Base-by-base conservation (phyloP, 2,113 vertebrate genomes). In the Elgaria multicarinata region DNA sequence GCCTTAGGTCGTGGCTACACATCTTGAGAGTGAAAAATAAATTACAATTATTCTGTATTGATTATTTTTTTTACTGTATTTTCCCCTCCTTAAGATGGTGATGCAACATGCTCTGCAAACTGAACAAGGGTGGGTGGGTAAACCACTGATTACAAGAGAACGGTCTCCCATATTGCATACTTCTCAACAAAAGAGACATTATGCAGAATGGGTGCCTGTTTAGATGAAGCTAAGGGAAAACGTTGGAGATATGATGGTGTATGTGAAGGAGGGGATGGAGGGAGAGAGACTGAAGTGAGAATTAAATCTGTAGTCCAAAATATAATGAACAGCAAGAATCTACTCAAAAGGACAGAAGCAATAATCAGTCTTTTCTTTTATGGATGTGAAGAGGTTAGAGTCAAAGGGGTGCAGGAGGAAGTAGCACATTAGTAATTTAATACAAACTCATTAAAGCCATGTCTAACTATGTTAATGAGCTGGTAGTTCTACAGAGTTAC, bases 371-470 rank as follows among this genome's bases (percentile, higher is more conserved):
- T 95, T 87, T 91, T 91, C 91, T 90, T 89, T 92, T 93, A 95
- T 86, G 89, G 3, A 94, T 92, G 93, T 85, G 89, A 83, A 93
- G 92, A 95, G 94, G 93, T 95, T 75, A 64, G 72, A 86, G 16
- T 64, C 36, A 44, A 77, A 77, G 26, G 75, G 31, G 39, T 74
- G 18, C 36, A 44, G 36, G 62, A 36, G 22, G 24, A 36, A 20
- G 39, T 14, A 33, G 20, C 94, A 94, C 88, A 89, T 87, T 85
- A 94, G 91, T 92, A 92, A 13, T 96, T 94, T 94, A 95, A 94
- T 96, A 95, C 94, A 95, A 94, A 94, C 95, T 95, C 93, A 96
- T 95, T 96, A 96, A 94, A 95, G 83, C 3, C 0, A 91, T 90
- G 90, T 91, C 87, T 91, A 93, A 91, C 89, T 71, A 91, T 1